These are phyloP conservation scores for Chiloscyllium plagiosum DNA, from an alignment of 2,113 vertebrate genomes.

Conservation along the genomic window DNA sequence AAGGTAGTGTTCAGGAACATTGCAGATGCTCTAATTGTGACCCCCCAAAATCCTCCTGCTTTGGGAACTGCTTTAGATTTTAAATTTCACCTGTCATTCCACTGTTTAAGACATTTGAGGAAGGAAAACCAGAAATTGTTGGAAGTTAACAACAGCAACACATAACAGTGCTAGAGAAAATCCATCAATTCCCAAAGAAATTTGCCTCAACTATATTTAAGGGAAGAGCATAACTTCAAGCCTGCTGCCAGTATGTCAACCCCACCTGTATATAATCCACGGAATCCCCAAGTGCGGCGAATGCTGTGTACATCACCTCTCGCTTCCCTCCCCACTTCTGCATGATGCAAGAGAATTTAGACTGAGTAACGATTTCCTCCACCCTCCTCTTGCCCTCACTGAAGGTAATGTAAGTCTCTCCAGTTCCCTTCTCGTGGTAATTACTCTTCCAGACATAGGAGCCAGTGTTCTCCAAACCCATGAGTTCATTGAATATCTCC, in stretches of 20 bases:
- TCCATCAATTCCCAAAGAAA: background rate
- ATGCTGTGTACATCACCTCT: slow-evolving; percentile 98
- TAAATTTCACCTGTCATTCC: too few species aligned
- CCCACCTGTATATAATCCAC: slow-evolving; percentile 94
- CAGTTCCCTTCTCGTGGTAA: slow-evolving; percentile 68
- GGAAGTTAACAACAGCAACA: too few species aligned
- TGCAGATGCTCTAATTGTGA: too few species aligned
- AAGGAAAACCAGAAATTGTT: too few species aligned
- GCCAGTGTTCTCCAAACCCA: slow-evolving; percentile 71
- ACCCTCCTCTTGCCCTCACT: slow-evolving; percentile 58
- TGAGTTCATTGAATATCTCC: slow-evolving; percentile 92
- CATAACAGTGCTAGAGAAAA: too few species aligned
- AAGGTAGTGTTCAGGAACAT: too few species aligned
- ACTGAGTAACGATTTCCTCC: slow-evolving; percentile 65
- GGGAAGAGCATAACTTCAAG: background rate
- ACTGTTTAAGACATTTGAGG: too few species aligned
- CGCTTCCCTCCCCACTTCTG: slow-evolving; percentile 97
- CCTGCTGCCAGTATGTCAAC: fast-evolving
- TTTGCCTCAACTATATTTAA: background rate
- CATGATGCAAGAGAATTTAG: slow-evolving; percentile 81
- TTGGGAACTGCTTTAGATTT: too few species aligned
- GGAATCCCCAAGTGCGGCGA: slow-evolving; percentile 83
- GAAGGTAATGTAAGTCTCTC: slow-evolving; percentile 55
- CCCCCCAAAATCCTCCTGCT: too few species aligned
- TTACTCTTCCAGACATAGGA: slow-evolving; percentile 87